Percentiles rank a stretch among this genome's conserved stretches.
phyloP scores from a whole-genome alignment of 2,888 invertebrate species.

The Thereva unica region DNA sequence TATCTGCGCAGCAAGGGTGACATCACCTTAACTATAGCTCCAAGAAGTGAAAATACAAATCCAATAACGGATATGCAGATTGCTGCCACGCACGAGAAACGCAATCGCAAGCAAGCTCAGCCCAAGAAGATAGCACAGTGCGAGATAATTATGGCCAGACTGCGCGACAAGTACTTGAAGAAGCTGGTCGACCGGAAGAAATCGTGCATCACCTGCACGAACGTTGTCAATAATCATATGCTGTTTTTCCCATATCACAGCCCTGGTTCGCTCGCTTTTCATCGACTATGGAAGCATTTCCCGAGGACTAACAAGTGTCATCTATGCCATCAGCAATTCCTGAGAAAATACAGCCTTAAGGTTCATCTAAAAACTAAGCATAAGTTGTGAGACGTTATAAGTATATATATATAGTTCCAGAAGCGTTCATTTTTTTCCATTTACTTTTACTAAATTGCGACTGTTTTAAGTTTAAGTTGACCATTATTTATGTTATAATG shows the following conservation, averaged over 20 bases:
- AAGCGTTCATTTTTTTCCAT: no score
- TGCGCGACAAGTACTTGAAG: slow-evolving; percentile 58
- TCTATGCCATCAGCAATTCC: slow-evolving; percentile 50
- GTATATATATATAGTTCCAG: background rate
- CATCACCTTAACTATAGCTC: slow-evolving; percentile 56
- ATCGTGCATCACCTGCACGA: slow-evolving; percentile 51
- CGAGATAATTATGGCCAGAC: slow-evolving; percentile 51
- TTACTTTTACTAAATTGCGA: no score
- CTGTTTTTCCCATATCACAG: slow-evolving; percentile 58
- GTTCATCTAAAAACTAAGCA: slow-evolving; percentile 52
- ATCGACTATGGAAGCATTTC: slow-evolving; percentile 61
- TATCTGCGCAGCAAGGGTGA: slow-evolving; percentile 58
- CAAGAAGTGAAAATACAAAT: slow-evolving; percentile 45
- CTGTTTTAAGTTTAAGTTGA: no score
- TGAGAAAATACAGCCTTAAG: slow-evolving; percentile 50
- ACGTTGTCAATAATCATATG: slow-evolving; percentile 20
- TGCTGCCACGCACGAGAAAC: slow-evolving; percentile 23
- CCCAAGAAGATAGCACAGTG: slow-evolving; percentile 57
- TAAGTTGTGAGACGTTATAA: slow-evolving; percentile 31
- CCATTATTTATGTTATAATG: slow-evolving; percentile 17
- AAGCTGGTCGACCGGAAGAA: slow-evolving; percentile 54
- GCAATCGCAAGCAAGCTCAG: slow-evolving; percentile 59
- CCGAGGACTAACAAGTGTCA: slow-evolving; percentile 45
- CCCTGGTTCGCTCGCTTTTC: slow-evolving; percentile 59
- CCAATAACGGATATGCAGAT: slow-evolving; percentile 9